Evolutionary conservation across 2,888 invertebrate genomes (phyloP).

Genomic region (Drosophila rellima): DNA sequence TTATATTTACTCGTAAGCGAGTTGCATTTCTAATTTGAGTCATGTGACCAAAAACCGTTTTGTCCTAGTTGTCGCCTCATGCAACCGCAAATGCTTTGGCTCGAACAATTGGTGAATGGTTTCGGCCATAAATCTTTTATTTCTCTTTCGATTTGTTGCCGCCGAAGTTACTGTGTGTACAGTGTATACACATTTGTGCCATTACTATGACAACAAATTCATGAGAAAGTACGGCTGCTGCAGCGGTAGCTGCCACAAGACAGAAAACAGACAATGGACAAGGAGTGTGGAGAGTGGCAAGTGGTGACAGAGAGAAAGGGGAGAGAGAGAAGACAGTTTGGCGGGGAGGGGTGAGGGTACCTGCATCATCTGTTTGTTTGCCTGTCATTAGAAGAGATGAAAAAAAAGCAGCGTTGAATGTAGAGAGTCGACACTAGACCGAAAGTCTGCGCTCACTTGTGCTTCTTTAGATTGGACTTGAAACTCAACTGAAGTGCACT

Average conservation of each 20-base stretch:
- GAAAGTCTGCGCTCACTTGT: conserved; percentile 79
- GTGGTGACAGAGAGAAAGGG: conserved; percentile 9
- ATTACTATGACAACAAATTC: conserved; percentile 71
- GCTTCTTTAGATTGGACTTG: conserved; percentile 81
- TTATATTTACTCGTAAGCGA: conserved; percentile 58
- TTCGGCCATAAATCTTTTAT: conserved; percentile 74
- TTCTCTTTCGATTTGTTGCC: conserved; percentile 53
- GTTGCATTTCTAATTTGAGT: conserved; percentile 77
- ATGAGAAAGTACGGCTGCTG: conserved; percentile 69
- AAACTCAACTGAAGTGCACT: conserved; percentile 80
- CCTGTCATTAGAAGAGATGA: conserved; percentile 71
- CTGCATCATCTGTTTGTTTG: conserved; percentile 77
- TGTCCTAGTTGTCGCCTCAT: conserved; percentile 78
- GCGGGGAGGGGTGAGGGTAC: conserved; percentile 33
- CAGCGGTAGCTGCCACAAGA: conserved; percentile 60
- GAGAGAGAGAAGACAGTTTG: not conserved
- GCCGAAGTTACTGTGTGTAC: conserved; percentile 25
- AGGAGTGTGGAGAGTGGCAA: conserved; percentile 6
- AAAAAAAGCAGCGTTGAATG: conserved; percentile 67
- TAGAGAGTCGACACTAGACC: conserved; percentile 75
- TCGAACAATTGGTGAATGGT: conserved; percentile 77
- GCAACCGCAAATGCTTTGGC: conserved; percentile 40
- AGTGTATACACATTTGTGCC: conserved; percentile 66
- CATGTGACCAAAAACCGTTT: conserved; percentile 80
- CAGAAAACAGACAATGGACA: conserved; percentile 30